phyloP scores from a whole-genome alignment of 2,797 vertebrate species.

The Otolemur crassicaudatus region DNA sequence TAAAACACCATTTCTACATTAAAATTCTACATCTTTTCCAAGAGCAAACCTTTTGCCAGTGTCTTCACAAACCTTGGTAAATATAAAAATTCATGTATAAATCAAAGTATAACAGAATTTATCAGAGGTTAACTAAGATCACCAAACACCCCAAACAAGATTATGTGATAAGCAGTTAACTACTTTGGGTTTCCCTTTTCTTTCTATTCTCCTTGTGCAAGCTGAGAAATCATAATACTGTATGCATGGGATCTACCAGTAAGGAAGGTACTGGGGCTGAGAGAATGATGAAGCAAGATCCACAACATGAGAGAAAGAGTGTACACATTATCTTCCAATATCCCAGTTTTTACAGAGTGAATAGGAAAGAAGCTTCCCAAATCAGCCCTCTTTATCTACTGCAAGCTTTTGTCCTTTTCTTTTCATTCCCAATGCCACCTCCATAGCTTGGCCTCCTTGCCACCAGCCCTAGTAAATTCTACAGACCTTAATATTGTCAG shows the following conservation, averaged over 20 bases:
- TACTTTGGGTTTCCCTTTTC: constrained; percentile 31
- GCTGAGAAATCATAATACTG: neutral
- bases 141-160: constrained; percentile 44
- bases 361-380: neutral
- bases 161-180: constrained; percentile 26
- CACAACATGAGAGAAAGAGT: neutral
- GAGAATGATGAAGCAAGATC: constrained; percentile 13
- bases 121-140: constrained; percentile 19
- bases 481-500: neutral
- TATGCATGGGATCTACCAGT: neutral
- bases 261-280: neutral
- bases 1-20: constrained; percentile 49
- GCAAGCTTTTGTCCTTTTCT: neutral
- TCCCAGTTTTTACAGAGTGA: neutral
- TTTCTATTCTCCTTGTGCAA: constrained; percentile 17
- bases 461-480: constrained; percentile 21
- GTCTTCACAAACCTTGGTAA: neutral
- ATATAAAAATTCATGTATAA: constrained; percentile 49
- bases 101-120: constrained; percentile 7
- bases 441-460: neutral
- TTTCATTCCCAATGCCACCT: constrained; percentile 6
- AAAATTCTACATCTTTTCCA: constrained; percentile 49
- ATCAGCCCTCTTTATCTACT: neutral
- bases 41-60: neutral
- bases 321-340: neutral